Percentiles rank a stretch among this genome's conserved stretches.
phyloP scores from a whole-genome alignment of 2,888 invertebrate genomes.

The Melipona bicolor region DNA sequence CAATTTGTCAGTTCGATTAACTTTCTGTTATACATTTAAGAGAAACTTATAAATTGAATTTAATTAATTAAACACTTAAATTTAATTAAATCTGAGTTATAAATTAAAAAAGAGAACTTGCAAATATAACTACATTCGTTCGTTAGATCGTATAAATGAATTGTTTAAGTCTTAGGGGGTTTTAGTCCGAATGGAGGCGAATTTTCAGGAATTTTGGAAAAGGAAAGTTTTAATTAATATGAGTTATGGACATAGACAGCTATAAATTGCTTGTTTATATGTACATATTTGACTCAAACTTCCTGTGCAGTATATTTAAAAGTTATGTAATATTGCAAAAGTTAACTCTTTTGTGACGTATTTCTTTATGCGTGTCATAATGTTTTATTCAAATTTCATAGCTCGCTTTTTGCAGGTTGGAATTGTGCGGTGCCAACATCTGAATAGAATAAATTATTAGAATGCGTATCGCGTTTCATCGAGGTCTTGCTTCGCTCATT shows the following conservation, averaged over 20 bases:
- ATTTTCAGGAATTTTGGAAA: background rate
- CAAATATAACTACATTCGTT: background rate
- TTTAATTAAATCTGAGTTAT: background rate
- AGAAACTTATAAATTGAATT: too few species aligned
- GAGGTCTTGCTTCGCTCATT: background rate
- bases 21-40: too few species aligned
- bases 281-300: background rate
- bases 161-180: background rate
- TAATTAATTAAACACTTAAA: too few species aligned
- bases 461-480: background rate
- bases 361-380: background rate
- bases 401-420: background rate
- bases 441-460: background rate
- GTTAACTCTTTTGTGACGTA: background rate
- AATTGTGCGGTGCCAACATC: background rate
- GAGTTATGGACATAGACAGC: background rate
- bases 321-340: background rate
- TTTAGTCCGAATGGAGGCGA: background rate
- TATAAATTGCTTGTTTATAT: background rate
- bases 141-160: background rate
- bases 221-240: background rate
- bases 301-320: background rate
- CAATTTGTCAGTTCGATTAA: too few species aligned
- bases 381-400: background rate
- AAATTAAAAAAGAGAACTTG: background rate